phyloP scores from a whole-genome alignment of 1,140 invertebrate species.

The Drosophila grimshawi region DNA sequence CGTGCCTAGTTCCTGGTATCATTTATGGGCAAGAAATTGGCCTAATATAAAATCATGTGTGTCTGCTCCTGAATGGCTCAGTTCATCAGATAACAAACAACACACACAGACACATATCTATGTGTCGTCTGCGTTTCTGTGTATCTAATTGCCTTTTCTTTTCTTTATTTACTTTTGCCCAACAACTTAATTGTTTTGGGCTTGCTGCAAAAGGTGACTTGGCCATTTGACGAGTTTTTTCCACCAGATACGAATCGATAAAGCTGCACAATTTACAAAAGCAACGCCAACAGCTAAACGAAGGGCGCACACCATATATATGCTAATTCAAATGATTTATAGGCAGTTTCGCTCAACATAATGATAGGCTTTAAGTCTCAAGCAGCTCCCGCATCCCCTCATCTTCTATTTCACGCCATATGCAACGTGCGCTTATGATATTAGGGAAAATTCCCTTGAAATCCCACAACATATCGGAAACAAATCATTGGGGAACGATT shows the following conservation, averaged over 20 bases:
- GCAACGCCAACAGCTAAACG: conserved; percentile 41
- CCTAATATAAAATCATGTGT: conserved; percentile 74
- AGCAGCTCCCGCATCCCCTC: background rate
- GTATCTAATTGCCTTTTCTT: conserved; percentile 61
- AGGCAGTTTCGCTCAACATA: conserved; percentile 26
- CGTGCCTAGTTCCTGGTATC: conserved; percentile 65
- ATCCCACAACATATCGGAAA: background rate
- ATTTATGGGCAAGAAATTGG: conserved; percentile 54
- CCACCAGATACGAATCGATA: conserved; percentile 56
- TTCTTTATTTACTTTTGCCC: conserved; percentile 27
- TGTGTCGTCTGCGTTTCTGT: background rate
- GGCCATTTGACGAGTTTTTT: conserved; percentile 40
- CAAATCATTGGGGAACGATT: conserved; percentile 21
- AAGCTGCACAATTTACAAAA: conserved; percentile 31
- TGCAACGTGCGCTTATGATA: conserved; percentile 46
- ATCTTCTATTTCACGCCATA: conserved; percentile 33
- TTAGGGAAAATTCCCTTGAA: conserved; percentile 38
- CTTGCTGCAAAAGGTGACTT: conserved; percentile 37
- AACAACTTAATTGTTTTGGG: conserved; percentile 73
- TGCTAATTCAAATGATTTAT: conserved; percentile 81
- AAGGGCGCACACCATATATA: conserved; percentile 30
- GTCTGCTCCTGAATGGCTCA: conserved; percentile 61
- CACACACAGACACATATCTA: conserved; percentile 1
- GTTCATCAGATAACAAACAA: conserved; percentile 73
- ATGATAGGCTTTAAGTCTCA: conserved; percentile 1